Evolutionary conservation across 1,140 invertebrate species (phyloP), one percentile per base, ranked within the genome.

Genomic region (Piezodorus guildinii): DNA sequence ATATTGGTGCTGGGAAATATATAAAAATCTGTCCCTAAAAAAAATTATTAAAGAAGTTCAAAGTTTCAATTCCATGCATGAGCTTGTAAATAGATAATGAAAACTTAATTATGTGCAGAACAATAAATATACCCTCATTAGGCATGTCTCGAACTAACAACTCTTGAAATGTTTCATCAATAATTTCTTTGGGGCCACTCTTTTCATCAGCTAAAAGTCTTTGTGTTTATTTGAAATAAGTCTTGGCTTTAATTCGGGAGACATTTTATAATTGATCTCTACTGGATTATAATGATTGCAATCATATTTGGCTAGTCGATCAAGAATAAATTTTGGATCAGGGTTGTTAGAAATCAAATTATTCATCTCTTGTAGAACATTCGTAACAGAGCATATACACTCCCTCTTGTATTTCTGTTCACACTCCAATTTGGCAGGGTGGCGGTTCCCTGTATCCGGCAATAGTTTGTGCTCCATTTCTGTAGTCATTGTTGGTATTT

Each of bases 181-280:
- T 62, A 10, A 62, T 62, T 52, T 62, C 61, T 62, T 52, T 62
- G 15, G 61, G 61, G 1, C 61, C 61, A 62, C 34, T 52, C n/a
- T 23, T 39, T n/a, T 62, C 27, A 27, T 45, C 43, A 49, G 14
- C 21, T 16, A 62, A 25, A 14, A 62, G 46, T 34, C 61, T 52
- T 45, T 62, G 23, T 51, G 23, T 30, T 62, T 62, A 25, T 62
- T 62, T 30, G 61, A 45, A 10, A 62, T 62, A 3, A 62, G 27
- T 39, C 61, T 51, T n/a, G 61, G 61, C 21, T 62, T 62, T 14
- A 62, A 21, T 17, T 62, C 61, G 25, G 61, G 15, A 6, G 61
- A 21, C 23, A 62, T 43, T 16, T 27, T 25, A 52, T 62, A 62
- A 15, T 17, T 23, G 17, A 17, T 16, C 1, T 19, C 17, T 4